Percentiles rank a stretch among this genome's conserved stretches.
Conservation (phyloP, 2,888 invertebrate genomes). For the Acleris holmiana region DNA sequence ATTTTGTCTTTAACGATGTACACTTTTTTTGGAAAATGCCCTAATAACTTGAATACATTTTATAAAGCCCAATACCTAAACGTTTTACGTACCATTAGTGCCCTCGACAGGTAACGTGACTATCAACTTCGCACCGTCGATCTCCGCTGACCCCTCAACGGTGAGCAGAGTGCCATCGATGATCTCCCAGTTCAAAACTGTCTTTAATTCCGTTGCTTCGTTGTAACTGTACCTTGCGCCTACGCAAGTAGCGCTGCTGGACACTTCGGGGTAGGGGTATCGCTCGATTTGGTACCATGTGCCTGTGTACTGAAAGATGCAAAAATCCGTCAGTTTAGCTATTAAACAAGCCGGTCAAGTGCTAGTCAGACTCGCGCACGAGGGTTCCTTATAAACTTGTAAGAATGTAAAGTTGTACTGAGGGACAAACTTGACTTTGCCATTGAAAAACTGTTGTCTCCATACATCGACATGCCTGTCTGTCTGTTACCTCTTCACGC, state of each 20-base stretch:
- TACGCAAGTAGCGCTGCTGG: slow-evolving; percentile 54
- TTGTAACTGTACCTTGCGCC: slow-evolving; percentile 60
- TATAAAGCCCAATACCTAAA: not conserved
- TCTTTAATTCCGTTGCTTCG: slow-evolving; percentile 50
- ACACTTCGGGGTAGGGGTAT: slow-evolving; percentile 59
- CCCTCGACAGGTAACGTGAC: slow-evolving; percentile 55
- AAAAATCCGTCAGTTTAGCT: not conserved
- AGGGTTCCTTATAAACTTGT: too few relatives aligned
- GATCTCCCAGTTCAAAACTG: slow-evolving; percentile 69
- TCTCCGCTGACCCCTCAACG: slow-evolving; percentile 58
- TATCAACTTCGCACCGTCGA: slow-evolving; percentile 58
- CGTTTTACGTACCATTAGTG: slow-evolving; percentile 51
- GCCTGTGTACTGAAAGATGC: slow-evolving; percentile 63
- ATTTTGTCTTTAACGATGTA: too few relatives aligned
- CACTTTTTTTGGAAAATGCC: too few relatives aligned
- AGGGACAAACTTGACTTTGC: too few relatives aligned
- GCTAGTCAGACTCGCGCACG: too few relatives aligned
- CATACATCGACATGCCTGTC: too few relatives aligned
- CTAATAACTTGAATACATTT: too few relatives aligned
- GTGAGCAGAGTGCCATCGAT: slow-evolving; percentile 55
- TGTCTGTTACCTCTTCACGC: too few relatives aligned
- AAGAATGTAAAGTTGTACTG: too few relatives aligned
- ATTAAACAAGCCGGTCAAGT: too few relatives aligned
- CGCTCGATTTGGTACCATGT: slow-evolving; percentile 72
- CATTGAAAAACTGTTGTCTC: too few relatives aligned